Evolutionary conservation across 2,888 invertebrate species (phyloP), one percentile per base, ranked within the genome.

Genomic region (Acanthopleura granulata): DNA sequence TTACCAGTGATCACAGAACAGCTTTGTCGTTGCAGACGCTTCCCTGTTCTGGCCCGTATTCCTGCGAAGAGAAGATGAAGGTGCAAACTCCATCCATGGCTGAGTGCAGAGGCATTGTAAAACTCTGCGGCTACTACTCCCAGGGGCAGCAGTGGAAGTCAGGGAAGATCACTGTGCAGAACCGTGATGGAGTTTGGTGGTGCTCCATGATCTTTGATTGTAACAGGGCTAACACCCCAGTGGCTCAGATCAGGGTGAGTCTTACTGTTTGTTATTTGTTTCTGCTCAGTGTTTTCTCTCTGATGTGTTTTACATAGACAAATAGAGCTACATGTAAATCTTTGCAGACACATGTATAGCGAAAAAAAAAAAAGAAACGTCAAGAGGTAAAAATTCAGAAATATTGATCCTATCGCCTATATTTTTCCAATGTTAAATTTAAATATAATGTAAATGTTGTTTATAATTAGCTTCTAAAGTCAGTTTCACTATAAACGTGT

Each of bases 81-180:
- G 18, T 57, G 22, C n/a, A 57, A 22, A 57, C 57, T 18, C 57
- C 57, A 57, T n/a, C 6, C 22, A n/a, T n/a, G 18, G 57, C 22
- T n/a, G 57, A 57, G 22, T 57, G 57, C 57, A 18, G 57, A 57
- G 57, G 57, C n/a, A 12, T 22, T 18, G 57, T 57, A 22, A 57
- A 57, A 57, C 22, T 57, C 22, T 57, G 57, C 12, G 57, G 57
- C n/a, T 57, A n/a, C 22, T 57, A 57, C 22, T 57, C 57, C 57
- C 69, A 66, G 18, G 69, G 69, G 16, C 69, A 29, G 69, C 69
- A 66, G 18, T 66, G 69, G 69, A 66, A 66, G 27, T 27, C 69
- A 11, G 69, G 69, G 69, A 29, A 66, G 16, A 25, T 66, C 30
- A 25, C 25, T 18, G 16, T 66, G 69, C 25, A 66, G 69, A 25